phyloP scores from a whole-genome alignment of 2,888 invertebrate species.

The Hirtodrosophila alboralis region DNA sequence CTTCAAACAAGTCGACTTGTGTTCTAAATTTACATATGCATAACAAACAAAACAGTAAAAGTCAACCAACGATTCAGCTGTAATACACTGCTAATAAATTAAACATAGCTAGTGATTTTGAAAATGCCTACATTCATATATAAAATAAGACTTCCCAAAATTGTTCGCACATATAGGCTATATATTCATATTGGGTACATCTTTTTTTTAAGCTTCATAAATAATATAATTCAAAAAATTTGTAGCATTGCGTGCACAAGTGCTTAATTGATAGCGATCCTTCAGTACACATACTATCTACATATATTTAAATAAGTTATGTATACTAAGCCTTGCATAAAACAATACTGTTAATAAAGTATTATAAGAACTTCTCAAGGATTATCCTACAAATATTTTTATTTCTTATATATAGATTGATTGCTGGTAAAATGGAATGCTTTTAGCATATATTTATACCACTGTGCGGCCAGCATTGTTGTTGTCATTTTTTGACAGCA shows the following conservation, averaged over 20 bases:
- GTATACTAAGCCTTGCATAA: constrained; percentile 33
- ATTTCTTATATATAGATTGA: not conserved
- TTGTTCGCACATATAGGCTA: constrained; percentile 9
- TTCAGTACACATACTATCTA: constrained; percentile 22
- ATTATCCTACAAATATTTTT: too few species aligned
- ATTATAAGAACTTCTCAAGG: constrained; percentile 25
- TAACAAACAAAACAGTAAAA: constrained; percentile 13
- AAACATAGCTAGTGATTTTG: constrained; percentile 22
- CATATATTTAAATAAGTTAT: constrained; percentile 16
- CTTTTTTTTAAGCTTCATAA: constrained; percentile 20
- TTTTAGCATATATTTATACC: constrained; percentile 6
- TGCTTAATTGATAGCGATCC: constrained; percentile 27
- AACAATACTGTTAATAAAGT: constrained; percentile 50
- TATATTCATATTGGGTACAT: constrained; percentile 3
- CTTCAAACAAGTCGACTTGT: constrained; percentile 29
- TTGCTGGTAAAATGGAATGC: too few species aligned
- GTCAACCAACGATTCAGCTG: constrained; percentile 22
- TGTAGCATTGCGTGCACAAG: constrained; percentile 20
- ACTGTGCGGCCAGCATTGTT: constrained; percentile 34
- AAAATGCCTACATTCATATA: constrained; percentile 26
- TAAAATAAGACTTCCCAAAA: constrained; percentile 31
- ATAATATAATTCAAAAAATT: constrained; percentile 9
- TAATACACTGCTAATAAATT: constrained; percentile 22
- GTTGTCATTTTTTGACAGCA: constrained; percentile 37
- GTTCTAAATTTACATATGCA: constrained; percentile 33